These are phyloP conservation scores for Hystrix cristata DNA, from an alignment of 2,113 vertebrate species.

Conservation along the genomic window DNA sequence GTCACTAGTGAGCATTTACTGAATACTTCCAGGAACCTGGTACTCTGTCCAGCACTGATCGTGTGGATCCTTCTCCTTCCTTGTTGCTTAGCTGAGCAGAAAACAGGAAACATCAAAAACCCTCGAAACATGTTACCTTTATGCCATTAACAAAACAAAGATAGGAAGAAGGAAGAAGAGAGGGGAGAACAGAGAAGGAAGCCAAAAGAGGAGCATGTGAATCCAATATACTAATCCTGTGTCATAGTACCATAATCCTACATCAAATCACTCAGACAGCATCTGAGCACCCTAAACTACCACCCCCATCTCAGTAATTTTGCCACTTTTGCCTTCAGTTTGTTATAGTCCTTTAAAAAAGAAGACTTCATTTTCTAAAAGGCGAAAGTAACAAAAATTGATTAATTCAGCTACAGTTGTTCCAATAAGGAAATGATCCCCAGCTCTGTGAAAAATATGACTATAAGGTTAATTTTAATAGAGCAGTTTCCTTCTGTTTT, in stretches of 20 bases:
- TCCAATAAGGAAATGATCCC: not conserved
- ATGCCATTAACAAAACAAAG: not conserved
- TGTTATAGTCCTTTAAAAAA: not conserved
- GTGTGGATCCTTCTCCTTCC: not conserved
- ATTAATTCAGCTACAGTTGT: not conserved
- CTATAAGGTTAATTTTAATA: slow-evolving; percentile 14
- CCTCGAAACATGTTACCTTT: not conserved
- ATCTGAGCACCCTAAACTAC: not conserved
- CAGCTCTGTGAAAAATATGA: slow-evolving; percentile 24
- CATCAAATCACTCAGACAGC: not conserved
- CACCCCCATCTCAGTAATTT: fast-evolving
- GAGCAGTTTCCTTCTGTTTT: slow-evolving; percentile 63
- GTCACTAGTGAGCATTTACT: not conserved
- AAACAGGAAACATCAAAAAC: not conserved
- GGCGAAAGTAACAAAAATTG: not conserved
- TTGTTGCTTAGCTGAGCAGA: not conserved
- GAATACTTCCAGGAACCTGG: not conserved
- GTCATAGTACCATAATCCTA: not conserved
- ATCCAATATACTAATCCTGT: not conserved
- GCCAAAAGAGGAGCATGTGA: not conserved
- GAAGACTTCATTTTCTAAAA: not conserved
- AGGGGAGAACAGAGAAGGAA: fast-evolving
- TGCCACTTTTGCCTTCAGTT: not conserved
- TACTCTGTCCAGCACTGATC: not conserved
- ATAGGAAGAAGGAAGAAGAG: not conserved